Percentiles rank a stretch among this genome's conserved stretches.
Evolutionary conservation across 2,797 vertebrate species (phyloP).

Genomic region (Borostomias antarcticus): DNA sequence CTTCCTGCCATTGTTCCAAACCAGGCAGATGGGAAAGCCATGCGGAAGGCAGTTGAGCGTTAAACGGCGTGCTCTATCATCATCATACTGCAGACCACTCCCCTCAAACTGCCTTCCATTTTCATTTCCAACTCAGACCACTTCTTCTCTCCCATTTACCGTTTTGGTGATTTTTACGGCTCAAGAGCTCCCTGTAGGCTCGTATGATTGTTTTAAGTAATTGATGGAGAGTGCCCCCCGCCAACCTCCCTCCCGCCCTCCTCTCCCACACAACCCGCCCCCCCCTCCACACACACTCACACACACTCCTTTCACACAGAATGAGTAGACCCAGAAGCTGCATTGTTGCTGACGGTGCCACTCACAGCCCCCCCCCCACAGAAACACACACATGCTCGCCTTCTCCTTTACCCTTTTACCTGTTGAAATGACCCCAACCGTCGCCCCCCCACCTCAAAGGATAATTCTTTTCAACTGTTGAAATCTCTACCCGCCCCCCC

Average conservation of each 20-base stretch:
- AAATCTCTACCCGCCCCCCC: constrained; percentile 67
- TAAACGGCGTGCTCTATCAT: too few relatives aligned
- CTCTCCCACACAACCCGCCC: not conserved
- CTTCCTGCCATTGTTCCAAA: constrained; percentile 1
- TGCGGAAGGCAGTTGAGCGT: not conserved
- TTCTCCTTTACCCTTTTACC: too few relatives aligned
- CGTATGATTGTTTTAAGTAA: not conserved
- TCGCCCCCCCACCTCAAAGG: constrained; percentile 73
- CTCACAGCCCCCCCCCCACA: too few relatives aligned
- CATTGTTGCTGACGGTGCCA: too few relatives aligned
- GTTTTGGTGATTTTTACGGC: not conserved
- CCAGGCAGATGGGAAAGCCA: not conserved
- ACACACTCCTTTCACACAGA: too few relatives aligned
- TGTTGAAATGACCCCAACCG: constrained; percentile 44
- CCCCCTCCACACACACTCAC: not conserved
- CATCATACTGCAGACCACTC: too few relatives aligned
- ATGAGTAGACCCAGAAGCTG: too few relatives aligned
- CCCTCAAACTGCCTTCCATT: not conserved
- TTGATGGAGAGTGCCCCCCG: not conserved
- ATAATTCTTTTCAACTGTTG: constrained; percentile 87
- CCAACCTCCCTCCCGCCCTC: too few relatives aligned
- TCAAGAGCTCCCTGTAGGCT: not conserved
- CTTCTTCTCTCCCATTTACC: too few relatives aligned
- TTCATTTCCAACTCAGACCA: not conserved
- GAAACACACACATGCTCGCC: constrained; percentile 6